These are phyloP conservation scores for Parotia lawesii DNA, from an alignment of 2,113 vertebrate species.

Conservation along the genomic window DNA sequence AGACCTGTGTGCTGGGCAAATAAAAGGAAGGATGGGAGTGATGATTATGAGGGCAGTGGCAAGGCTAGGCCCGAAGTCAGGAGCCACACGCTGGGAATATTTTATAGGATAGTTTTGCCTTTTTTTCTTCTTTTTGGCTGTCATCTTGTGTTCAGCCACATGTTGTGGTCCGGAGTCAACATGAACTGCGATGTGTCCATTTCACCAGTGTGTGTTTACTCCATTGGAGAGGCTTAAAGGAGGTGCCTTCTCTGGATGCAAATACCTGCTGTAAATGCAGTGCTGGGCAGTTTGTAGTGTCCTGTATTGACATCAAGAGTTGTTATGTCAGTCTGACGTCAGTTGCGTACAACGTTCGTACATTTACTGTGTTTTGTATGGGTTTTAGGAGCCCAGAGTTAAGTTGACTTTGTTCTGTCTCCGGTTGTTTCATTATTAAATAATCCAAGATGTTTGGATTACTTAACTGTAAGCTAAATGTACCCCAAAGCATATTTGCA, in stretches of 20 bases:
- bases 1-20: not conserved
- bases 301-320: not conserved
- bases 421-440: not conserved
- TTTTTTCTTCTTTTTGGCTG: not conserved
- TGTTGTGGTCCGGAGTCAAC: not conserved
- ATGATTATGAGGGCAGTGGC: accelerated
- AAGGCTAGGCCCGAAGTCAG: not conserved
- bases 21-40: not conserved
- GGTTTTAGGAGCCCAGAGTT: not conserved
- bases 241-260: not conserved
- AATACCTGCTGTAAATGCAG: not conserved
- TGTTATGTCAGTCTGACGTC: not conserved
- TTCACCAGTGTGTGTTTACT: not conserved
- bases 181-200: not conserved
- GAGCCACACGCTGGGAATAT: accelerated
- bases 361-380: not conserved
- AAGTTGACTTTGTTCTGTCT: not conserved
- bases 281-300: not conserved
- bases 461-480: not conserved
- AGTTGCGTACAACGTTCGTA: accelerated
- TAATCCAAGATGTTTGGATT: not conserved
- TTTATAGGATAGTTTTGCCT: not conserved
- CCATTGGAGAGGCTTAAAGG: not conserved
- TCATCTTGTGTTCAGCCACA: not conserved
- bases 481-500: not conserved